Percentiles rank a stretch among this genome's conserved stretches.
Evolutionary conservation across 2,113 vertebrate genomes (phyloP).

Genomic region (Pan paniscus): DNA sequence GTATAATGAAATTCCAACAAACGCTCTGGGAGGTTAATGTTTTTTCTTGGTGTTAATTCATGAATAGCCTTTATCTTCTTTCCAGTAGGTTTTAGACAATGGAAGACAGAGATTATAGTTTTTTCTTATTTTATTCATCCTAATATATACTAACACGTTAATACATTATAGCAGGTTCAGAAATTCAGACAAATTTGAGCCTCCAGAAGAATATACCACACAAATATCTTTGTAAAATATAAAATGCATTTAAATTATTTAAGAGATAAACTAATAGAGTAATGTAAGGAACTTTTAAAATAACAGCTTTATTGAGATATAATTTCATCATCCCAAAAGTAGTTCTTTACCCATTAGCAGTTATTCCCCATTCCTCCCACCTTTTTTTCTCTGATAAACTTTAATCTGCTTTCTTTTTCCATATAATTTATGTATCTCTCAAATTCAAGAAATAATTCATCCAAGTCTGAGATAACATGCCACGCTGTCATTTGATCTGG

Average conservation of each 20-base stretch:
- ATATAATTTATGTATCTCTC: not conserved
- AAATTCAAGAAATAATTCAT: not conserved
- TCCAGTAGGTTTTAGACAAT: not conserved
- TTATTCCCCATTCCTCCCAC: not conserved
- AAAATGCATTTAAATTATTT: not conserved
- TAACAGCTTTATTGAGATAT: not conserved
- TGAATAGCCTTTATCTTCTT: not conserved
- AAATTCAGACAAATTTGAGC: not conserved
- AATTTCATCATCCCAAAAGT: not conserved
- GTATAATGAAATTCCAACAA: not conserved
- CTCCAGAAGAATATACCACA: not conserved
- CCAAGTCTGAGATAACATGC: not conserved
- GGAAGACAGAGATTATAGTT: not conserved
- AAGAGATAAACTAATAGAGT: not conserved
- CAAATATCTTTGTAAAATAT: not conserved
- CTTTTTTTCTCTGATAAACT: not conserved
- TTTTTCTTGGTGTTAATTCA: not conserved
- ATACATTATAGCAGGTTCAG: not conserved
- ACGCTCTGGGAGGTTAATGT: not conserved
- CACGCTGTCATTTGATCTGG: not conserved
- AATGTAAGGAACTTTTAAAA: not conserved
- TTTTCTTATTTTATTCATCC: not conserved
- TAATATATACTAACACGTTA: not conserved
- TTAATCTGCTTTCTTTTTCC: not conserved
- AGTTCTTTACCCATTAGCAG: not conserved